Base-by-base conservation (phyloP, 2,113 vertebrate species). In the Catharus minimus region DNA sequence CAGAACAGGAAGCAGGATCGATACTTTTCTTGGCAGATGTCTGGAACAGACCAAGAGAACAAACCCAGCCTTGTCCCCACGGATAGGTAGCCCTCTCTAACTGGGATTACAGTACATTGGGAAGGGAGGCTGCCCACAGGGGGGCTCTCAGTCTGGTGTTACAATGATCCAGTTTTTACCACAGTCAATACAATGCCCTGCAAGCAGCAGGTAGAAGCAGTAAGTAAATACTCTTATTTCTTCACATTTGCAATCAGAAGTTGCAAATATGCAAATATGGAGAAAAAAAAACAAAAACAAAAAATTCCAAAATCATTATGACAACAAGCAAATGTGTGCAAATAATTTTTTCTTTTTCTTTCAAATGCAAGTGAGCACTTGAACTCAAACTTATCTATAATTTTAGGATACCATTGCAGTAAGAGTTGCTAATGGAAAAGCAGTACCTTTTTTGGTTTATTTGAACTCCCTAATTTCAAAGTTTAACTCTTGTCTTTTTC, bases 401-500 rank as follows among this genome's bases (percentile, higher is more conserved):
- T 38, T n/a, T 55, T n/a, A 49, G 11, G 26, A 41, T 56, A 71
- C 10, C 11, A 7, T 2, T 78, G 30, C 41, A 79, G 26, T 72
- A 61, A 65, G 41, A 72, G n/a, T 23, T 64, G 15, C 23, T 32
- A 79, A 61, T 20, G 12, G 56, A 52, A 90, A 75, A 90, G 77
- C 38, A 92, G 46, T 30, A 60, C 11, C 3, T 10, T 30, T 56
- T 47, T 24, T 32, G 17, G 43, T 5, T 8, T 43, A 47, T 65
- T 76, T 75, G 49, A 90, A 52, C 17, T 8, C 30, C 7, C 4
- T 38, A 46, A 44, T 55, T 76, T 61, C 58, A 26, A 46, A 39
- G 47, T 68, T 88, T 78, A 80, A 67, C 38, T 73, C 53, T 30
- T 47, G 16, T 65, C 43, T 73, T 90, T 94, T 82, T 81, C 73